Base-by-base conservation (phyloP, 2,797 vertebrate genomes). In the Emys orbicularis region DNA sequence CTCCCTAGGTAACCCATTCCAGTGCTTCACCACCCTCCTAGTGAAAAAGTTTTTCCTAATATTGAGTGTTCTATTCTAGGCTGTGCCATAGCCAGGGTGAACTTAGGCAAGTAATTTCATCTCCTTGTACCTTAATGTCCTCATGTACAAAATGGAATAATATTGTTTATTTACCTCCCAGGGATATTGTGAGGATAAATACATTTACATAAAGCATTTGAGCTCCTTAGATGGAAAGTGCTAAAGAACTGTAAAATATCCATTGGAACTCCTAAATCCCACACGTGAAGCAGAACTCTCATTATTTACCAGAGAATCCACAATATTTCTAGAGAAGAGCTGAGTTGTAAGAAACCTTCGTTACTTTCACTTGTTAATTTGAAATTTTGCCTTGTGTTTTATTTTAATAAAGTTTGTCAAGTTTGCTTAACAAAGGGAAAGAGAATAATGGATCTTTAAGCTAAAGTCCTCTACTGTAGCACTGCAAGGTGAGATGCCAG, bases 221-320 rank as follows among this genome's bases (percentile, higher is more conserved):
- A 90, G 77, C 84, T 47, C 8, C 18, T 85, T 12, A n/a, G 27
- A 50, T 50, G 25, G 21, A 80, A 0, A 1, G 5, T 47, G 25
- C 61, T 88, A 65, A 82, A 34, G 54, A 53, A 74, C 52, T 34
- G 7, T 61, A 16, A 49, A 52, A 27, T 81, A 21, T 72, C 65
- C 5, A 11, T 12, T 37, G 65, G 27, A 21, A 44, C 61, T 83
- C 31, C 3, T 11, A 74, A 83, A 65, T 23, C 44, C 11, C 4
- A 15, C 0, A 0, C 23, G 18, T n/a, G 31, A 56, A 34, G 37
- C 82, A 47, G 1, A 47, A 18, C 8, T 53, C 25, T 81, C 37
- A 56, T 29, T 41, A 41, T n/a, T 81, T 4, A 0, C 56, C 80
- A 23, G 72, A 84, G 41, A 23, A 56, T 3, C 18, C n/a, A 13